Conservation (phyloP, 2,113 vertebrate species). For the Euleptes europaea region DNA sequence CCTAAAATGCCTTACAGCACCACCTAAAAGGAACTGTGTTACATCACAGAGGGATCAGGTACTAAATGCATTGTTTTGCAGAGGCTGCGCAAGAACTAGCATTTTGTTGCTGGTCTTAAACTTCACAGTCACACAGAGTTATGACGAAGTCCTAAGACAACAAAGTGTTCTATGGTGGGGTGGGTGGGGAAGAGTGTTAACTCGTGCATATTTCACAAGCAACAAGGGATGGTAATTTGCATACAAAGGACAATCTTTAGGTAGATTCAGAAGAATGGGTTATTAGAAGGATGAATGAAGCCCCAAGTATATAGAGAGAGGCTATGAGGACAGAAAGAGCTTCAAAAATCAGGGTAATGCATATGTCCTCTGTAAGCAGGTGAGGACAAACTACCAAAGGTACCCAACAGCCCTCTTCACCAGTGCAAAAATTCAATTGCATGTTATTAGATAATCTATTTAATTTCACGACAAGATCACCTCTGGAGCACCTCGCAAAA, state of each 20-base stretch:
- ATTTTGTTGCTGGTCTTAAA: background rate
- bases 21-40: constrained; percentile 41
- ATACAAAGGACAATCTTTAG: background rate
- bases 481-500: background rate
- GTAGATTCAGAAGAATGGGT: background rate
- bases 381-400: background rate
- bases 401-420: background rate
- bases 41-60: constrained; percentile 9
- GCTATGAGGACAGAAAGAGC: background rate
- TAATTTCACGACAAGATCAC: background rate
- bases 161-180: background rate
- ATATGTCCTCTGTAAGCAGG: background rate
- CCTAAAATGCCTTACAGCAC: constrained; percentile 50
- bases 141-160: fast-evolving
- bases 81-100: background rate
- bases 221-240: background rate
- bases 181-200: background rate
- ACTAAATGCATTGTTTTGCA: constrained; percentile 3
- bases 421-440: background rate
- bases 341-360: background rate
- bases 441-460: background rate
- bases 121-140: fast-evolving
- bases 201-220: background rate
- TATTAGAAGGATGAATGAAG: background rate
- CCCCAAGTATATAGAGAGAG: too few relatives aligned